Evolutionary conservation across 2,888 invertebrate genomes (phyloP).

Genomic region (Volucella zonaria): DNA sequence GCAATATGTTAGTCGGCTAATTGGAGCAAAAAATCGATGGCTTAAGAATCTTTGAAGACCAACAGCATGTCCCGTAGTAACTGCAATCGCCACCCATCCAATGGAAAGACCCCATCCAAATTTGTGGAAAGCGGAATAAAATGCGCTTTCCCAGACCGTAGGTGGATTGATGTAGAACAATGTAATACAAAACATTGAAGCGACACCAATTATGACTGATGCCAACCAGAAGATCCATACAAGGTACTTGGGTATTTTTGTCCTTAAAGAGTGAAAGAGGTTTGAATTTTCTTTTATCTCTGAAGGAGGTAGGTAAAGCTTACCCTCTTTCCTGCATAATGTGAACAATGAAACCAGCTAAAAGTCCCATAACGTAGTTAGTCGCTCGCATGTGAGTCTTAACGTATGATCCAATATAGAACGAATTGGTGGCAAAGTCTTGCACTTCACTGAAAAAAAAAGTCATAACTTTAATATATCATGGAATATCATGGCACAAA

Average conservation of each 20-base stretch:
- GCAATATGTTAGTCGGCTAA: constrained; percentile 88
- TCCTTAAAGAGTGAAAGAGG: constrained; percentile 77
- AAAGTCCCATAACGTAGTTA: constrained; percentile 87
- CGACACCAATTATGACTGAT: constrained; percentile 82
- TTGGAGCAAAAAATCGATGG: constrained; percentile 84
- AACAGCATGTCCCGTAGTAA: constrained; percentile 87
- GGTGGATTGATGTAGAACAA: constrained; percentile 86
- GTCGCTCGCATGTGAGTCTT: constrained; percentile 90
- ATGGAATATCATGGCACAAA: neutral
- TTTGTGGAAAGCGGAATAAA: constrained; percentile 87
- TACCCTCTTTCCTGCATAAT: constrained; percentile 85
- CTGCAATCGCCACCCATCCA: constrained; percentile 87
- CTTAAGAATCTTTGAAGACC: constrained; percentile 76
- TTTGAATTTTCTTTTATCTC: neutral
- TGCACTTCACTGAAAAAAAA: constrained; percentile 85
- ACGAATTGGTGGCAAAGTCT: constrained; percentile 86
- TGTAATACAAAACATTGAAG: constrained; percentile 86
- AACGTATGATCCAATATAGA: constrained; percentile 87
- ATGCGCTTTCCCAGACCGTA: constrained; percentile 85
- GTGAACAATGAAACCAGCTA: constrained; percentile 87
- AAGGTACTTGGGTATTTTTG: constrained; percentile 80
- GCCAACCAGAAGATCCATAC: constrained; percentile 79
- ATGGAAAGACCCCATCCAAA: constrained; percentile 87
- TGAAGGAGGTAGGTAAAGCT: constrained; percentile 74
- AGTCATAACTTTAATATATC: neutral